Evolutionary conservation across 2,797 vertebrate species (phyloP), one percentile per base, ranked within the genome.

Genomic region (Cryptoprocta ferox): DNA sequence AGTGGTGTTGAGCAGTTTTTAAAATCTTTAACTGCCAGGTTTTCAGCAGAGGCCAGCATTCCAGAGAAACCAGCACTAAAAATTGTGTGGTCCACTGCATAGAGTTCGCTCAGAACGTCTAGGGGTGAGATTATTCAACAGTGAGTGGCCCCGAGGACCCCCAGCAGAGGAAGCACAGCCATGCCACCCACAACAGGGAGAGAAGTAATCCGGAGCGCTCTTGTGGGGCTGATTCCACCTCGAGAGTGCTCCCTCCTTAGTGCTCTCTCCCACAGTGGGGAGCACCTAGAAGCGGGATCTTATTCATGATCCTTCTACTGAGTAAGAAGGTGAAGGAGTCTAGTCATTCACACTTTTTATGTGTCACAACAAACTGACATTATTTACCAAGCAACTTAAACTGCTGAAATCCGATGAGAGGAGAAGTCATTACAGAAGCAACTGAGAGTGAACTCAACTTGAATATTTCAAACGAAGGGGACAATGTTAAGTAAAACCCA

Each of bases 361-460:
- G 61, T 28, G 71, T 68, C 95, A 89, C 68, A 97, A 96, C 37
- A 93, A 83, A 96, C 85, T 94, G n/a, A 78, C 78, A 80, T 59
- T n/a, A 70, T 42, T 87, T 90, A 84, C 63, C 88, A 92, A 90
- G 71, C 80, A 61, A 91, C 48, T 59, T 66, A 66, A 53, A 32
- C 10, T 93, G 65, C 94, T 96, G 42, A 85, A 68, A 18, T 93
- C 70, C 53, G 32, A 53, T 65, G 39, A 92, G 61, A 85, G 82
- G 61, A 83, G 93, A 79, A 37, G 91, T 90, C 59, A 95, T 92
- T 96, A 86, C 39, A 91, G 93, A 89, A 98, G 68, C 85, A 97
- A 94, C 75, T 13, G 30, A 88, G 83, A 65, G 48, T 37, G 37
- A 91, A 79, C 71, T 84, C 66, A 83, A 13, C 5, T 10, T 53